Base-by-base conservation (phyloP, 2,888 invertebrate species). In the Agapostemon virescens region DNA sequence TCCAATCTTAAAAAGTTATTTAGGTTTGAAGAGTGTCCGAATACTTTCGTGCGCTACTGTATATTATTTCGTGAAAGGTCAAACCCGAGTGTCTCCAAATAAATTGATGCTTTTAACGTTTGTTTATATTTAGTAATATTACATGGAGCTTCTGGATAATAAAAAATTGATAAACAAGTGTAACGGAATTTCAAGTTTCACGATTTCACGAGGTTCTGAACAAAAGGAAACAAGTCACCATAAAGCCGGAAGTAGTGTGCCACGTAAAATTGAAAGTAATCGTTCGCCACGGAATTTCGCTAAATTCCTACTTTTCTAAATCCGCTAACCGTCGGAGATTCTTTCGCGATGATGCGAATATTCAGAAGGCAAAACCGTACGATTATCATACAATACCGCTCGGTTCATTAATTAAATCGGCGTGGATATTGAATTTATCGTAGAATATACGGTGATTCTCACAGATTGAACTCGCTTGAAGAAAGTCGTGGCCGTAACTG, bases 341-440 rank as follows among this genome's bases (percentile, higher is more conserved):
- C 68, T 38, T 77, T n/a, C 30, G 5, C 0, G 9, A 17, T 64
- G 72, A 72, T 20, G 38, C 11, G 40, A 20, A 17, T 30, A 23
- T 30, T 23, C 30, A 20, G 42, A 40, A 42, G 17, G 26, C 23
- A 17, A n/a, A 38, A 26, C 42, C 66, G n/a, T 55, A 17, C 33
- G 40, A 79, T 79, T 75, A 71, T 74, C 79, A 64, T 64, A 64
- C 68, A 74, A 79, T 49, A 20, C 33, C 15, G 20, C n/a, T 45
- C 38, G 36, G 30, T 73, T 68, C 72, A 63, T 81, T 81, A 82
- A 82, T 81, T 77, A 82, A 73, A 80, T 67, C 26, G 58, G 33
- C 17, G 6, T 17, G 0, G 61, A 71, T 66, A 79, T 72, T 49
- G 66, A 67, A n/a, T 45, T 30, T 20, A 63, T 36, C 55, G 63